Conservation (phyloP, 2,113 vertebrate genomes). For the Microtus richardsoni region DNA sequence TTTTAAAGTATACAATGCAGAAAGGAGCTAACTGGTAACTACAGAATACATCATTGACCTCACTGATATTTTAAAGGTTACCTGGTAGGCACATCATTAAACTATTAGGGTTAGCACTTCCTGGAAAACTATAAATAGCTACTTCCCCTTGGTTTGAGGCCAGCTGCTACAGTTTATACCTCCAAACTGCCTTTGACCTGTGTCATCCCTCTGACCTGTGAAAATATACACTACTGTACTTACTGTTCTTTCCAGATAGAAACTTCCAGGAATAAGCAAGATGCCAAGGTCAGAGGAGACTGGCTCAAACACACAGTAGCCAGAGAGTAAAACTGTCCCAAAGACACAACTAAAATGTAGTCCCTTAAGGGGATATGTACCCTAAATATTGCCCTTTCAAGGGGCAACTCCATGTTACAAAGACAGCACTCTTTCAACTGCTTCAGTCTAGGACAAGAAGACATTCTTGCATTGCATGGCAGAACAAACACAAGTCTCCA, state of each 20-base stretch:
- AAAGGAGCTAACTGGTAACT: constrained; percentile 31
- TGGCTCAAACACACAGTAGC: background rate
- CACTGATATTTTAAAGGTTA: constrained; percentile 52
- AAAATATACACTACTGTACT: background rate
- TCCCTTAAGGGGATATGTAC: background rate
- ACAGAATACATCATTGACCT: constrained; percentile 12
- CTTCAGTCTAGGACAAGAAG: background rate
- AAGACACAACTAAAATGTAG: background rate
- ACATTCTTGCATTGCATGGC: too few species aligned
- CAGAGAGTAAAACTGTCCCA: background rate
- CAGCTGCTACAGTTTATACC: background rate
- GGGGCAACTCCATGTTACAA: background rate
- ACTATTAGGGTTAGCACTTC: constrained; percentile 51
- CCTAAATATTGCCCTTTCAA: background rate
- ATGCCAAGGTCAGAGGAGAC: background rate
- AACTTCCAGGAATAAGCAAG: background rate
- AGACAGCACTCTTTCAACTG: background rate
- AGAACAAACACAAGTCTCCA: background rate
- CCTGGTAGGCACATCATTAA: constrained; percentile 51
- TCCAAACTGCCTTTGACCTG: constrained; percentile 7
- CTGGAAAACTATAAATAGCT: constrained; percentile 29
- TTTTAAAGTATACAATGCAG: constrained; percentile 22
- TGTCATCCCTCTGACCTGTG: background rate
- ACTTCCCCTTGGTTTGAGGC: constrained; percentile 42
- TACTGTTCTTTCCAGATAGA: background rate